Evolutionary conservation across 2,888 invertebrate genomes (phyloP).

Genomic region (Noctua fimbriata): DNA sequence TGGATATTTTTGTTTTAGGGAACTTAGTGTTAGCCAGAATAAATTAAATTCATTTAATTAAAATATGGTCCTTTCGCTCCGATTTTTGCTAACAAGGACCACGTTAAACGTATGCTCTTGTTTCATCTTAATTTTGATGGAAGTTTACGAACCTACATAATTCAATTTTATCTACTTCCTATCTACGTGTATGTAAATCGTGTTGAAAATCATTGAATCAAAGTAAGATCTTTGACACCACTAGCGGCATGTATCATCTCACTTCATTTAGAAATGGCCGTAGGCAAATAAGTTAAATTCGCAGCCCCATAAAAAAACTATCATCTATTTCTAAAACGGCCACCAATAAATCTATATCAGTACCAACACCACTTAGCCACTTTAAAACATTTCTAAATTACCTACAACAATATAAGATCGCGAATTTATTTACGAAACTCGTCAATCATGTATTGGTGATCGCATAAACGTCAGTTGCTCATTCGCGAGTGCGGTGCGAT

Average conservation of each 20-base stretch:
- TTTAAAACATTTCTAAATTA: conserved; percentile 25
- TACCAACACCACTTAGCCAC: conserved; percentile 28
- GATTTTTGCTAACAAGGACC: neutral
- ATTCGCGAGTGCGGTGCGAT: conserved; percentile 26
- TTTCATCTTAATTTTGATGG: too few species aligned
- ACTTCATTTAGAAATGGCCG: conserved; percentile 7
- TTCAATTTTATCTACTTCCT: neutral
- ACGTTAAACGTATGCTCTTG: too few species aligned
- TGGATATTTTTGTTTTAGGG: neutral
- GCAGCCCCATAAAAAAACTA: neutral
- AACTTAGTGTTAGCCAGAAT: neutral
- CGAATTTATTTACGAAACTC: conserved; percentile 43
- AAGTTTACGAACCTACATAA: neutral
- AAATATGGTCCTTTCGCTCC: neutral
- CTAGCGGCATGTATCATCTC: neutral
- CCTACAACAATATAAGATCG: conserved; percentile 22
- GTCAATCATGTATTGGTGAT: conserved; percentile 49
- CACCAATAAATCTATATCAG: conserved; percentile 46
- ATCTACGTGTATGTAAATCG: neutral
- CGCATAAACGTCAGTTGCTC: conserved; percentile 28
- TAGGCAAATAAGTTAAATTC: neutral
- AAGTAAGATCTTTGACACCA: neutral
- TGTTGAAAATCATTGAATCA: neutral
- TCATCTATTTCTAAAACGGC: conserved; percentile 11
- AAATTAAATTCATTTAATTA: neutral